These are phyloP conservation scores for Pelusios castaneus DNA, from an alignment of 2,113 vertebrate genomes.

Conservation along the genomic window DNA sequence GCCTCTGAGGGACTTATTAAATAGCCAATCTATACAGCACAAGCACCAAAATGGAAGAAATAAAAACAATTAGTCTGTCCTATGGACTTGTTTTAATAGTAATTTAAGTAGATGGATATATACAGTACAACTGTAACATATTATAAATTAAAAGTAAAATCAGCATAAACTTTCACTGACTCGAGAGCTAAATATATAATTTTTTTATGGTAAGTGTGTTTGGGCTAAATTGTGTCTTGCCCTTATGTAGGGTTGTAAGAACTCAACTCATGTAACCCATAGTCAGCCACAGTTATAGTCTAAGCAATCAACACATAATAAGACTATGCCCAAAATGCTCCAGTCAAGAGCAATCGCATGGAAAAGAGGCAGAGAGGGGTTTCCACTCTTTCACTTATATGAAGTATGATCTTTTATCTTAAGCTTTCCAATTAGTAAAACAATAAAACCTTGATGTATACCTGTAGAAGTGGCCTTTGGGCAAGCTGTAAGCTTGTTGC, in stretches of 20 bases:
- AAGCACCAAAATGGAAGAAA: slow-evolving; percentile 68
- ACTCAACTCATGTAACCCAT: not conserved
- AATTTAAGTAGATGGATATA: slow-evolving; percentile 69
- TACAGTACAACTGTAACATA: slow-evolving; percentile 43
- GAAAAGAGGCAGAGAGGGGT: not conserved
- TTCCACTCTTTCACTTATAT: not conserved
- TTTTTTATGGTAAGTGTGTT: not conserved
- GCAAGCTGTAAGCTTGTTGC: not conserved
- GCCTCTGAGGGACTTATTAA: slow-evolving; percentile 75
- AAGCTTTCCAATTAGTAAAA: not conserved
- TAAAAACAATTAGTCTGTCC: slow-evolving; percentile 72
- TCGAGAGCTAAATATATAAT: slow-evolving; percentile 41
- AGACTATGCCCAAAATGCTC: not conserved
- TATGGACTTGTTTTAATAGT: slow-evolving; percentile 72
- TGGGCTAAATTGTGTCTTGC: not conserved
- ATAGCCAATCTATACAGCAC: slow-evolving; percentile 68
- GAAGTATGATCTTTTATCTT: not conserved
- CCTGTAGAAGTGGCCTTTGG: not conserved
- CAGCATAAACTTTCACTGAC: slow-evolving; percentile 34
- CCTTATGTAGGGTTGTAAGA: not conserved
- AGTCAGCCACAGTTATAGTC: slow-evolving; percentile 1
- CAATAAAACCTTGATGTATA: not conserved
- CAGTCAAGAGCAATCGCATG: not conserved
- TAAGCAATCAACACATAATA: not conserved
- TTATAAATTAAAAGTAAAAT: slow-evolving; percentile 15